These are phyloP conservation scores for Crocidura indochinensis DNA, from an alignment of 2,797 vertebrate species.

Conservation along the genomic window DNA sequence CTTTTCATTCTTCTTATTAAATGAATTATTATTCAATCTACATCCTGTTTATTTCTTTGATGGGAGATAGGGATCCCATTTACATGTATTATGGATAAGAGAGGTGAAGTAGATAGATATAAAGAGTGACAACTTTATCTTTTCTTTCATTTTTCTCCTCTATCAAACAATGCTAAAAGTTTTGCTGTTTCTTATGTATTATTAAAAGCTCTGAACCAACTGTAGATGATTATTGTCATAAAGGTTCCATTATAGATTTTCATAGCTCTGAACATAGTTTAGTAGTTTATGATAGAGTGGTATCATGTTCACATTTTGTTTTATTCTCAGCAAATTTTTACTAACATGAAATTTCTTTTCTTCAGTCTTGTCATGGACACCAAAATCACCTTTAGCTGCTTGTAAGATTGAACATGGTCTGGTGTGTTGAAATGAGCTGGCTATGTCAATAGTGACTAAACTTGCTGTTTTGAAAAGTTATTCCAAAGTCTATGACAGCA, in stretches of 20 bases:
- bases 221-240: neutral
- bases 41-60: slow-evolving; percentile 35
- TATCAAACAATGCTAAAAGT: neutral
- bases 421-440: neutral
- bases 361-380: neutral
- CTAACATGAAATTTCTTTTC: neutral
- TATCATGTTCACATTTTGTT: neutral
- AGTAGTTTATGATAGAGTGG: neutral
- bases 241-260: neutral
- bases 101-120: neutral
- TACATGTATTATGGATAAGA: neutral
- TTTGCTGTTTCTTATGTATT: neutral
- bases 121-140: neutral
- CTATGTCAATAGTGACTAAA: neutral
- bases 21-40: slow-evolving; percentile 53
- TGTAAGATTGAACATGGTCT: neutral
- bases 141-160: slow-evolving; percentile 35
- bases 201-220: neutral
- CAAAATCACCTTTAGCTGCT: neutral
- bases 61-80: neutral
- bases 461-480: slow-evolving; percentile 35
- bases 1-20: slow-evolving; percentile 27
- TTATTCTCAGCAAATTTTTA: neutral
- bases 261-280: neutral
- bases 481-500: too few relatives aligned